Evolutionary conservation across 1,140 invertebrate genomes (phyloP).

Genomic region (Trypoxylus dichotomus): DNA sequence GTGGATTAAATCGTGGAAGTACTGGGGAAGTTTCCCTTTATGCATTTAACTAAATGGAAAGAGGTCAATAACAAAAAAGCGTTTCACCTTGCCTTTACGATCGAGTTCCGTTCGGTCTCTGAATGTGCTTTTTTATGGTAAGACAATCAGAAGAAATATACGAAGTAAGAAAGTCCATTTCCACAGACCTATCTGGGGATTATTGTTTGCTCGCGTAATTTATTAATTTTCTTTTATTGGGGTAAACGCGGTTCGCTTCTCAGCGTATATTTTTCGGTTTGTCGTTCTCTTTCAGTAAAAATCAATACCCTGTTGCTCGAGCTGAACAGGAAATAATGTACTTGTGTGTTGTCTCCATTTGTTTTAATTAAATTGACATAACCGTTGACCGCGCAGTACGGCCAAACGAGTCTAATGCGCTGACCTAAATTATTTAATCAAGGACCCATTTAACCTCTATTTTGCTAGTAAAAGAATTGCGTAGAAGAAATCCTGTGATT

Average conservation of each 20-base stretch:
- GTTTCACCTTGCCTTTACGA: not conserved
- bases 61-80: not conserved
- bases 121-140: not conserved
- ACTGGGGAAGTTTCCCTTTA: not conserved
- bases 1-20: not conserved
- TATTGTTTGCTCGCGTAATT: not conserved
- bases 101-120: not conserved
- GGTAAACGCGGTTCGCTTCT: not conserved
- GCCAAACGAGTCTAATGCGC: not conserved
- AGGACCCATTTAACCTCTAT: not conserved
- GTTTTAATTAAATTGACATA: conserved; percentile 15
- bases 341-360: conserved; percentile 13
- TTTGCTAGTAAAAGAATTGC: too few relatives aligned
- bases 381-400: not conserved
- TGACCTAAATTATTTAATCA: conserved; percentile 1
- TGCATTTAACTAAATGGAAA: not conserved
- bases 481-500: too few relatives aligned
- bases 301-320: conserved; percentile 16
- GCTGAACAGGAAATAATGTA: not conserved
- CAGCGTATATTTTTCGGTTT: not conserved
- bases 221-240: not conserved
- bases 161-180: not conserved
- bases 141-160: not conserved
- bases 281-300: not conserved
- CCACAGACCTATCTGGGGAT: not conserved